These are phyloP conservation scores for Ceratina australensis DNA, from an alignment of 1,140 invertebrate genomes.

Conservation along the genomic window DNA sequence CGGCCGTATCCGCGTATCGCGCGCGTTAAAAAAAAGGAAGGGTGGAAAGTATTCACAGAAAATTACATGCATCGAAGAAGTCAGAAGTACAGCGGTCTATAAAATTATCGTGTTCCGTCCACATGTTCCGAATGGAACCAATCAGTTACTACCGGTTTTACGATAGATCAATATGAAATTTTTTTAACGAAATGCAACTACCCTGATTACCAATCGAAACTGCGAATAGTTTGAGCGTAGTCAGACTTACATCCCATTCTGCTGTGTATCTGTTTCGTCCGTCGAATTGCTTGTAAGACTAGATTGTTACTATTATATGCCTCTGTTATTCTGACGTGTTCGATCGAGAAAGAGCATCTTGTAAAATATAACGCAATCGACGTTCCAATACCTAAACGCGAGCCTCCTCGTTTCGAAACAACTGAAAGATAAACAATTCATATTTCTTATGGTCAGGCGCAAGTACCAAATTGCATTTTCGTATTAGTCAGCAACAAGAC, in stretches of 20 bases:
- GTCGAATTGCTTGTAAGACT: slow-evolving; percentile 30
- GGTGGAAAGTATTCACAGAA: slow-evolving; percentile 9
- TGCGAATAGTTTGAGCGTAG: slow-evolving; percentile 22
- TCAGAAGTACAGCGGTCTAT: slow-evolving; percentile 37
- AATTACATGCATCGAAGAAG: slow-evolving; percentile 27
- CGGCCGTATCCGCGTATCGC: neutral
- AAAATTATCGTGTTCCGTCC: neutral
- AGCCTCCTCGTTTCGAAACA: neutral
- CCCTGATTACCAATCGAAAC: slow-evolving; percentile 48
- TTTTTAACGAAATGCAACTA: slow-evolving; percentile 24
- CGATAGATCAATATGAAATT: slow-evolving; percentile 4
- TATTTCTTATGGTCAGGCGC: neutral
- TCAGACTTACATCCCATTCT: slow-evolving; percentile 20
- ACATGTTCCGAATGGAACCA: neutral
- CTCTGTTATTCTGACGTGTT: slow-evolving; percentile 35
- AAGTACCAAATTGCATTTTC: neutral
- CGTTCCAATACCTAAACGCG: slow-evolving; percentile 1
- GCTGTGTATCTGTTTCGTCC: neutral
- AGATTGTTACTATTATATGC: slow-evolving; percentile 19
- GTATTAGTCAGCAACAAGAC: slow-evolving; percentile 27
- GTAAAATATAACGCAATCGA: slow-evolving; percentile 17
- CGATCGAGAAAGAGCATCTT: slow-evolving; percentile 41
- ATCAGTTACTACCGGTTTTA: neutral
- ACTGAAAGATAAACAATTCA: neutral
- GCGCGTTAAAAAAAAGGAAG: slow-evolving; percentile 19